Conservation (phyloP, 2,888 invertebrate genomes). For the Phragmatobia fuliginosa region DNA sequence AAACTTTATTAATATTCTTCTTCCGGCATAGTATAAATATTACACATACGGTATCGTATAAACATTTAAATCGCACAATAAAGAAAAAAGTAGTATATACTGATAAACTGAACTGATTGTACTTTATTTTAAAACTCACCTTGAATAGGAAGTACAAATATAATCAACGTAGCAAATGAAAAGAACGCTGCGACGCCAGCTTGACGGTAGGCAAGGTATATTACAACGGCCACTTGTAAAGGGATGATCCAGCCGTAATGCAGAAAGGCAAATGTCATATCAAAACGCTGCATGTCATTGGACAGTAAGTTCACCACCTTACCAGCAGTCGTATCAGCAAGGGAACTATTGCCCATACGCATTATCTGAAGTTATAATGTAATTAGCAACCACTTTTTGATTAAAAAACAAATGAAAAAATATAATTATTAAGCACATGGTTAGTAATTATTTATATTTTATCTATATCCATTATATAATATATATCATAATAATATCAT, state of each 20-base stretch:
- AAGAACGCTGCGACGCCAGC: conserved; percentile 89
- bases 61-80: not conserved
- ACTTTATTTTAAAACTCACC: conserved; percentile 72
- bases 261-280: conserved; percentile 90
- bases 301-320: conserved; percentile 95
- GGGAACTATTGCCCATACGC: conserved; percentile 85
- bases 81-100: not conserved
- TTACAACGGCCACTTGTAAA: conserved; percentile 87
- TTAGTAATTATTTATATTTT: too few relatives aligned
- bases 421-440: too few relatives aligned
- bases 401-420: not conserved
- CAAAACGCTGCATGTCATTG: conserved; percentile 95
- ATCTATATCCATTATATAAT: too few relatives aligned
- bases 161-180: conserved; percentile 89
- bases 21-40: not conserved
- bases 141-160: conserved; percentile 92
- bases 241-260: conserved; percentile 95
- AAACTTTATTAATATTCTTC: too few relatives aligned
- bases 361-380: conserved; percentile 73
- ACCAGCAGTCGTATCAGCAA: conserved; percentile 94
- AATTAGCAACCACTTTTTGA: not conserved
- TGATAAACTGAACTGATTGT: not conserved
- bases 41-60: not conserved
- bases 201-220: conserved; percentile 89
- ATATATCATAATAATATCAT: too few relatives aligned